Conservation (phyloP, 2,888 invertebrate genomes). For the Cheilosia pagana region DNA sequence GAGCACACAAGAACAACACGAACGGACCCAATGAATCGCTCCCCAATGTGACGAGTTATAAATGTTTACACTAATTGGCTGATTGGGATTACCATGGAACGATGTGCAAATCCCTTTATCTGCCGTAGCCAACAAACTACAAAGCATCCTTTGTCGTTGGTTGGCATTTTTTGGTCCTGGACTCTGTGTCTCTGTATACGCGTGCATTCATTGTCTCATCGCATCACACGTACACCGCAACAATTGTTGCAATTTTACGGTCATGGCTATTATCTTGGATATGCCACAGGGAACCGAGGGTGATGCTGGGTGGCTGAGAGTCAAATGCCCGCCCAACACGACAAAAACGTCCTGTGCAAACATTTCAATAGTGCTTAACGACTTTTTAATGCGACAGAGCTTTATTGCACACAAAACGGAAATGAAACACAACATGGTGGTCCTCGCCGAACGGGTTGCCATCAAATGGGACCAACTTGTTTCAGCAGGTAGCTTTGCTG, state of each 20-base stretch:
- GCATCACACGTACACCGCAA: background rate
- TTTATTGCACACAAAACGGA: slow-evolving; percentile 47
- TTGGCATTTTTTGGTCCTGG: background rate
- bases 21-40: slow-evolving; percentile 21
- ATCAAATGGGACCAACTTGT: too few relatives aligned
- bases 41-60: slow-evolving; percentile 36
- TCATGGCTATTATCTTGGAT: background rate
- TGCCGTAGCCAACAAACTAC: background rate
- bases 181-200: background rate
- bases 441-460: background rate
- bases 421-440: slow-evolving; percentile 25
- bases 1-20: background rate
- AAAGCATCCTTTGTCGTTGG: slow-evolving; percentile 8
- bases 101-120: slow-evolving; percentile 47
- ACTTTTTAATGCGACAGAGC: slow-evolving; percentile 33
- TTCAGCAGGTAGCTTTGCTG: too few relatives aligned
- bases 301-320: background rate
- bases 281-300: background rate
- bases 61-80: slow-evolving; percentile 42
- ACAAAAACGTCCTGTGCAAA: background rate
- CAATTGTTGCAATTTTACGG: slow-evolving; percentile 44
- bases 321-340: background rate
- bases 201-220: background rate
- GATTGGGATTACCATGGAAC: slow-evolving; percentile 34
- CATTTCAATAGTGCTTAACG: slow-evolving; percentile 17